Conservation (phyloP, 2,888 invertebrate genomes). For the Hirudinaria manillensis region DNA sequence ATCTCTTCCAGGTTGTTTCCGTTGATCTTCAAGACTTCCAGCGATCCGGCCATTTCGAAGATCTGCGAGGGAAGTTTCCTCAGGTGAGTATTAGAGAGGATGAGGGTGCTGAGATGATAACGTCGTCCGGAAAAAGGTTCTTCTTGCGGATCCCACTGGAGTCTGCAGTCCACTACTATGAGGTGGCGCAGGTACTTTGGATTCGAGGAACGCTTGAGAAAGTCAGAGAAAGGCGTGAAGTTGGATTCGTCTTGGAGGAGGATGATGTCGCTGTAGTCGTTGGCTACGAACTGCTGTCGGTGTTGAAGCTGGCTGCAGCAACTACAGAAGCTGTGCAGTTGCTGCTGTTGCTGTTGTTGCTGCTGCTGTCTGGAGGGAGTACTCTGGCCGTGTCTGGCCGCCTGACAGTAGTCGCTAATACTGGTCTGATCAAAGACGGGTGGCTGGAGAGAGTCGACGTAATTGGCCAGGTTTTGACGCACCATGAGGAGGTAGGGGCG, state of each 20-base stretch:
- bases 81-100: slow-evolving; percentile 35
- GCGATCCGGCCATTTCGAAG: slow-evolving; percentile 37
- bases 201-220: slow-evolving; percentile 38
- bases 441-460: slow-evolving; percentile 40
- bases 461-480: slow-evolving; percentile 38
- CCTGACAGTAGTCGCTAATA: background rate
- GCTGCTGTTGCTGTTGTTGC: background rate
- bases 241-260: slow-evolving; percentile 39
- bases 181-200: slow-evolving; percentile 36
- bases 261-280: slow-evolving; percentile 37
- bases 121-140: slow-evolving; percentile 11
- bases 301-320: slow-evolving; percentile 12
- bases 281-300: slow-evolving; percentile 13
- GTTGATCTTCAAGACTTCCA: slow-evolving; percentile 41
- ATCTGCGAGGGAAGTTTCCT: slow-evolving; percentile 37
- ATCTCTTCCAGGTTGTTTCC: slow-evolving; percentile 40
- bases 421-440: slow-evolving; percentile 10
- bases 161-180: slow-evolving; percentile 39
- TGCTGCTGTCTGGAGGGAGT: background rate
- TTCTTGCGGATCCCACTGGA: slow-evolving; percentile 32
- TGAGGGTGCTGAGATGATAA: slow-evolving; percentile 25
- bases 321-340: background rate
- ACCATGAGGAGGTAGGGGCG: slow-evolving; percentile 38
- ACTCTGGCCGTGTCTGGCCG: slow-evolving; percentile 12
- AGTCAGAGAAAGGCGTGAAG: slow-evolving; percentile 38